Conservation (phyloP, 2,888 invertebrate species). For the Anthoptus insignis region DNA sequence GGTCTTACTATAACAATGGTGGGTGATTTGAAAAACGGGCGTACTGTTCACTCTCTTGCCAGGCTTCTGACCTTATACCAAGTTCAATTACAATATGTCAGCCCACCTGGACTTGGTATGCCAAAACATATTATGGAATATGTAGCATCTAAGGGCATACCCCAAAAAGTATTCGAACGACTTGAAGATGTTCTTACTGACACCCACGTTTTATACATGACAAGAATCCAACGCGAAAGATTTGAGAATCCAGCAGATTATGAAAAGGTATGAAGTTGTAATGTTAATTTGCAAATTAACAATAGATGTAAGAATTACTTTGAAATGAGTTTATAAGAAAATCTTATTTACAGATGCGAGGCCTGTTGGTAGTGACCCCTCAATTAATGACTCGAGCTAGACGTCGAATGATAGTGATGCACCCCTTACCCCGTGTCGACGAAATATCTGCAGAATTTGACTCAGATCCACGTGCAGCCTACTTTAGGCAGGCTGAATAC, state of each 20-base stretch:
- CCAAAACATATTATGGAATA: slow-evolving; percentile 94
- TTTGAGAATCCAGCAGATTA: slow-evolving; percentile 95
- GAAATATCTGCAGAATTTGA: slow-evolving; percentile 99
- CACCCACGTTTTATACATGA: slow-evolving; percentile 99
- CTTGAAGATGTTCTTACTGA: slow-evolving; percentile 96
- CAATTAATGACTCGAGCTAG: slow-evolving; percentile 98
- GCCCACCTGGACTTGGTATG: slow-evolving; percentile 96
- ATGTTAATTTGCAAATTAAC: not conserved
- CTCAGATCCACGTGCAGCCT: slow-evolving; percentile 98
- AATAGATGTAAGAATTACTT: not conserved
- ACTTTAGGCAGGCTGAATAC: slow-evolving; percentile 99
- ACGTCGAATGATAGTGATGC: slow-evolving; percentile 98
- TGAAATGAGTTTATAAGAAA: too few species aligned
- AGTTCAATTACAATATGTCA: slow-evolving; percentile 97
- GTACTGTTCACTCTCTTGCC: slow-evolving; percentile 99
- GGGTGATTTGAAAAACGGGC: slow-evolving; percentile 98
- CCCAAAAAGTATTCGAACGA: slow-evolving; percentile 90
- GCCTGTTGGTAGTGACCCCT: slow-evolving; percentile 96
- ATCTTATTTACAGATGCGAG: slow-evolving; percentile 93
- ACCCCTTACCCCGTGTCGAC: slow-evolving; percentile 97
- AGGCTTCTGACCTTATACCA: slow-evolving; percentile 97
- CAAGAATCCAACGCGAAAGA: slow-evolving; percentile 98
- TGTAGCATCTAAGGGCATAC: slow-evolving; percentile 92
- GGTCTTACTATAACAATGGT: slow-evolving; percentile 99
- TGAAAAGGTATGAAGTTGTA: slow-evolving; percentile 88